A percentile compares a stretch with the other conserved stretches of the same genome.
These are phyloP conservation scores for Columba guinea DNA, from an alignment of 2,797 vertebrate species.

Conservation along the genomic window DNA sequence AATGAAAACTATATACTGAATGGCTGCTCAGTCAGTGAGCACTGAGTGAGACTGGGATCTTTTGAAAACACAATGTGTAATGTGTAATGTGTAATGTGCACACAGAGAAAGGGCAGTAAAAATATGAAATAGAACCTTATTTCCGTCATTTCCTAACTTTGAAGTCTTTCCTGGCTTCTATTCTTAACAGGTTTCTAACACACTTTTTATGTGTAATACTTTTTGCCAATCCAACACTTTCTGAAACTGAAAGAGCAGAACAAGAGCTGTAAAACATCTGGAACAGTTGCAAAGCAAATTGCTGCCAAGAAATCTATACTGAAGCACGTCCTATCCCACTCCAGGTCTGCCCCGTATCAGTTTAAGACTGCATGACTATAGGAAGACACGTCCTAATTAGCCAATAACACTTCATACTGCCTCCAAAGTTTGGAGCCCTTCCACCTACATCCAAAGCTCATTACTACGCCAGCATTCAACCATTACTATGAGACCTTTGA, in stretches of 20 bases:
- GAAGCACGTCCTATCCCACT: neutral
- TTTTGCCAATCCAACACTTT: neutral
- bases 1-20: neutral
- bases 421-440: neutral
- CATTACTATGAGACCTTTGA: neutral
- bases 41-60: neutral
- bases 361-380: neutral
- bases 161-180: neutral
- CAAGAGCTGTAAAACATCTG: neutral
- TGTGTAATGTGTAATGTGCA: neutral
- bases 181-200: neutral
- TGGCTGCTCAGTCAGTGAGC: neutral
- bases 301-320: neutral
- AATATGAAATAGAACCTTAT: neutral
- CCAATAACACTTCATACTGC: neutral
- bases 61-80: neutral
- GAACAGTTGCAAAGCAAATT: neutral
- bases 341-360: neutral
- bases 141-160: neutral
- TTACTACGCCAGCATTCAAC: neutral
- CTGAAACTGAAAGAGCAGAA: neutral
- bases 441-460: neutral
- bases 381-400: neutral
- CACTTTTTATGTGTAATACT: neutral
- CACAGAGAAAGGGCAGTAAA: slow-evolving; percentile 23